A percentile compares a stretch with the other conserved stretches of the same genome.
Conservation (phyloP, 2,888 invertebrate genomes). For the Cantharis rufa region DNA sequence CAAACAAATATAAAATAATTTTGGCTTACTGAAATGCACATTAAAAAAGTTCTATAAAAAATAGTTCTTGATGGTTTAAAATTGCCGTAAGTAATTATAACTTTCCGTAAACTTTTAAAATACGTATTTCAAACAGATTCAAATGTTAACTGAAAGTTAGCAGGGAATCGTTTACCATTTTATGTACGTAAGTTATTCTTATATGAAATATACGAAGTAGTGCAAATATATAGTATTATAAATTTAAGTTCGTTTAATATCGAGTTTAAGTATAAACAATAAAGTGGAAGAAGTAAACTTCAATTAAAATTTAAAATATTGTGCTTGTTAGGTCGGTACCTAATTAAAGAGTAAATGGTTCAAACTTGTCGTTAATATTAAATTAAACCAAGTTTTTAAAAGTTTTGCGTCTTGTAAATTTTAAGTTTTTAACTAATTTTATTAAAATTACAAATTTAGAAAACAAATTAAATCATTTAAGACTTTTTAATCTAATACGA, state of each 20-base stretch:
- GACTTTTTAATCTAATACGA: neutral
- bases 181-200: neutral
- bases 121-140: neutral
- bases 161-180: neutral
- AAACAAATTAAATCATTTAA: neutral
- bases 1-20: slow-evolving; percentile 12
- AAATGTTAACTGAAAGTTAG: neutral
- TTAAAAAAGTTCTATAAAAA: neutral
- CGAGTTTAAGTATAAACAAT: neutral
- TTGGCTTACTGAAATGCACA: neutral
- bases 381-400: neutral
- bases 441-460: neutral
- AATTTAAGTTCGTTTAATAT: neutral
- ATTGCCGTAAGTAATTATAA: neutral
- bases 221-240: neutral
- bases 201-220: neutral
- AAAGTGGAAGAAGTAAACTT: neutral
- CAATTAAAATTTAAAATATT: neutral
- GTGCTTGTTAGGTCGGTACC: neutral
- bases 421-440: neutral
- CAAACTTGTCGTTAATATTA: neutral
- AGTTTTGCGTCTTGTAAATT: neutral
- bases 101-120: neutral
- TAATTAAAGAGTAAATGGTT: neutral
- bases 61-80: neutral